Base-by-base conservation (phyloP, 2,113 vertebrate species). In the Crotophaga sulcirostris region DNA sequence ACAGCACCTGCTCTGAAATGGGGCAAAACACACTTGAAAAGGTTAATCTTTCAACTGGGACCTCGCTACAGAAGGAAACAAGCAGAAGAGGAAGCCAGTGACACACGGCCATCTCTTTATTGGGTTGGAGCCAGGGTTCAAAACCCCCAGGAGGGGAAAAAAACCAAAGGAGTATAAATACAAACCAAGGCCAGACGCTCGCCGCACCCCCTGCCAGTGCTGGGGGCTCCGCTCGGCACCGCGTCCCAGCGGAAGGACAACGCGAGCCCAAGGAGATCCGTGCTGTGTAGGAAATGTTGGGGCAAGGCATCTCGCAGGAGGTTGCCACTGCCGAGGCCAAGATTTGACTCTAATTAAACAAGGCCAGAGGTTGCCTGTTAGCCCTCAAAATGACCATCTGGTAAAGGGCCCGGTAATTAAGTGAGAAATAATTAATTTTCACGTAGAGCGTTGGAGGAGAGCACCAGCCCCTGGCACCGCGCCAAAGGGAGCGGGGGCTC, bases 21-120 rank as follows among this genome's bases (percentile, higher is more conserved):
- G 3, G 28, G 8, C 45, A 66, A 34, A 83, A 58, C 1, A 0
- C 29, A 40, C 9, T 17, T 5, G 1, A 8, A 14, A 26, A 54
- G 10, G 31, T 28, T 44, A 38, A 31, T 3, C 5, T 20, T 15
- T 5, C 2, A 49, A 6, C 24, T 8, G 16, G 15, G 56, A 8
- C 5, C 56, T 8, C 18, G 1, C 5, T 1, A 11, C 0, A 0
- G 31, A 33, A 34, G 0, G 0, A 18, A 66, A 11, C 19, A 6
- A 28, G 54, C 29, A 10, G 40, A 5, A 47, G 6, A 80, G 8
- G 2, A 12, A 14, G 10, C 88, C 82, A 80, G 87, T 3, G 64
- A 75, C 72, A 87, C 62, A 10, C 42, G 42, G 18, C 47, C 26
- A 24, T 18, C 4, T 6, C 45, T 96, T 97, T 96, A 97, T 96